Evolutionary conservation across 1,140 invertebrate genomes (phyloP).

Genomic region (Sarcophaga bullata): DNA sequence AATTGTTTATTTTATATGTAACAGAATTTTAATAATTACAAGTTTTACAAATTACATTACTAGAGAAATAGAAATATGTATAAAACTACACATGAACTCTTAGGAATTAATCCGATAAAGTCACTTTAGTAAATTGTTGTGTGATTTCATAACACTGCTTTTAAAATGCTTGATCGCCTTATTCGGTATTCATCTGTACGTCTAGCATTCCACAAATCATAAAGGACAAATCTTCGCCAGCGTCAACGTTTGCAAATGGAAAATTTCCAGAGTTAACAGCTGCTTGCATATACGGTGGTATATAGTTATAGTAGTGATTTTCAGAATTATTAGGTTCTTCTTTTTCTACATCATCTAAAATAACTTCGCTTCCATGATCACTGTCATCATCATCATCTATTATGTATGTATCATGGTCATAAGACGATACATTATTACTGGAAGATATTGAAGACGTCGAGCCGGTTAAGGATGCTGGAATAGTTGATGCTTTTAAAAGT

Average conservation of each 20-base stretch:
- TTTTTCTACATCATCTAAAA: neutral
- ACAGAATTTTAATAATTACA: neutral
- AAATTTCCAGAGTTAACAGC: neutral
- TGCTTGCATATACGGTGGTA: conserved; percentile 27
- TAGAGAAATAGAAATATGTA: conserved; percentile 9
- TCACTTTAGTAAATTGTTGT: conserved; percentile 13
- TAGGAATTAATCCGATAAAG: conserved; percentile 19
- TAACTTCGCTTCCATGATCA: neutral
- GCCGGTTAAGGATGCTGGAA: neutral
- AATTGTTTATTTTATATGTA: no score
- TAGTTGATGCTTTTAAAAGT: conserved; percentile 25
- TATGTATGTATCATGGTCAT: neutral
- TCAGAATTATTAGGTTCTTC: neutral
- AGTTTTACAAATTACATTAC: conserved; percentile 9
- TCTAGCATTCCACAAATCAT: conserved; percentile 46
- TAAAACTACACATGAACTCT: conserved; percentile 21
- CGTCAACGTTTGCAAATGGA: conserved; percentile 24
- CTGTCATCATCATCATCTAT: conserved; percentile 28
- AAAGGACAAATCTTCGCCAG: conserved; percentile 42
- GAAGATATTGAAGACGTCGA: neutral
- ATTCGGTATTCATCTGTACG: conserved; percentile 36
- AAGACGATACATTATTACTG: neutral
- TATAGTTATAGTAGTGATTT: conserved; percentile 29
- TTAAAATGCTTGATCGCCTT: neutral
- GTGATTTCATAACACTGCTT: neutral